Base-by-base conservation (phyloP, 64 coral and sea anemone species). In the Trachythela sp. region DNA sequence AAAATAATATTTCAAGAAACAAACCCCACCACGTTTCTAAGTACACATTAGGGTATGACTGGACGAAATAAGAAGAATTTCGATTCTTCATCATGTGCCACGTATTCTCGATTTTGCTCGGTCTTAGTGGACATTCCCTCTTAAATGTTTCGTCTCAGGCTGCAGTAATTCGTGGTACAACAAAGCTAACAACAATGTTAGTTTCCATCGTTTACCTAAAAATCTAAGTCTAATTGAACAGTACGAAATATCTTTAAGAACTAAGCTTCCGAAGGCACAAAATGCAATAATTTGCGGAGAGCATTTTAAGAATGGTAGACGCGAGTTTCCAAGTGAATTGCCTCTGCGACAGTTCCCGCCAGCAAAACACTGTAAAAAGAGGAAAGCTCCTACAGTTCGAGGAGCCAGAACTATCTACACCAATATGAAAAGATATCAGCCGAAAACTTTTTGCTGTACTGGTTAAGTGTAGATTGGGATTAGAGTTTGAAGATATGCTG, bases 401-500 rank as follows among this genome's bases (percentile, higher is more conserved):
- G 42, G 42, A 68, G 5, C 59, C 59, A 68, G 59, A 68, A 22
- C 59, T 68, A 68, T 68, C 6, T 6, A 68, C 59, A 68, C 18
- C 59, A 68, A 68, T 22, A 68, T 14, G 59, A 68, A 68, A n/a
- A 68, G 18, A 68, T 31, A 68, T 22, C 59, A 68, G 59, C 30
- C 59, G 15, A 71, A 88, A 88, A 54, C 38, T 88, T 88, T 34
- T 88, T 54, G 64, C 15, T 88, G 50, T 67, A 10, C 56, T 88
- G 34, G 56, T 54, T 58, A 71, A 58, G 50, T 88, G 52, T 88
- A 88, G 56, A 88, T 54, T 58, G 50, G 56, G 48, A 67, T 40
- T 88, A 39, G 51, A 88, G n/a, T 54, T 88, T 88, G 86, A 36
- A 39, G 86, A 58, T 88, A 39, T 88, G 86, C 86, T 58, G 27